Evolutionary conservation across 2,888 invertebrate species (phyloP).

Genomic region (Clunio marinus): DNA sequence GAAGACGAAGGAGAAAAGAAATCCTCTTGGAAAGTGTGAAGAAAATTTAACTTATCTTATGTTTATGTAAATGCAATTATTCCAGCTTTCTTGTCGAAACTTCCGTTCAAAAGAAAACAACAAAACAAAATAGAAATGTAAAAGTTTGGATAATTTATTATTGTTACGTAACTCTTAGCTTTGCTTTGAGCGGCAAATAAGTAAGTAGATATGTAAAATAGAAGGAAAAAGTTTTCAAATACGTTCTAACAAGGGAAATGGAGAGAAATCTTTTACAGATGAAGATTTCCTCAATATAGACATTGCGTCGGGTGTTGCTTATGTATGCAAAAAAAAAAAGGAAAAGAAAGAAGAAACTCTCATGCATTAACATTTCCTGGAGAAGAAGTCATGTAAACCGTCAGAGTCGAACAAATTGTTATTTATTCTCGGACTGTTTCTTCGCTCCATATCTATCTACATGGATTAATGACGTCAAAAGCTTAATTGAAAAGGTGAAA

Average conservation of each 20-base stretch:
- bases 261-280: no score
- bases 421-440: not conserved
- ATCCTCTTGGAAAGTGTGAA: no score
- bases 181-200: not conserved
- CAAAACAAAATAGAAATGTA: slow-evolving; percentile 16
- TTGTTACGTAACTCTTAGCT: slow-evolving; percentile 8
- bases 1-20: no score
- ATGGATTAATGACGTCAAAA: not conserved
- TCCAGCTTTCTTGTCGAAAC: not conserved
- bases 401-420: not conserved
- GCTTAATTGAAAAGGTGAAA: not conserved
- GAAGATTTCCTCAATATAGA: no score
- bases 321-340: no score
- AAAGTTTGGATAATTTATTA: slow-evolving; percentile 30
- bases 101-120: not conserved
- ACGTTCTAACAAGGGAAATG: no score
- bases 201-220: no score
- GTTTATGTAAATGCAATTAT: slow-evolving; percentile 32
- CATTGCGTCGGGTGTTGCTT: no score
- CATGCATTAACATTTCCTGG: no score
- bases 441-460: not conserved
- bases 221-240: no score
- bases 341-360: no score
- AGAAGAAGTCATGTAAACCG: no score
- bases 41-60: not conserved